Evolutionary conservation across 2,113 vertebrate genomes (phyloP).

Genomic region (Tautogolabrus adspersus): DNA sequence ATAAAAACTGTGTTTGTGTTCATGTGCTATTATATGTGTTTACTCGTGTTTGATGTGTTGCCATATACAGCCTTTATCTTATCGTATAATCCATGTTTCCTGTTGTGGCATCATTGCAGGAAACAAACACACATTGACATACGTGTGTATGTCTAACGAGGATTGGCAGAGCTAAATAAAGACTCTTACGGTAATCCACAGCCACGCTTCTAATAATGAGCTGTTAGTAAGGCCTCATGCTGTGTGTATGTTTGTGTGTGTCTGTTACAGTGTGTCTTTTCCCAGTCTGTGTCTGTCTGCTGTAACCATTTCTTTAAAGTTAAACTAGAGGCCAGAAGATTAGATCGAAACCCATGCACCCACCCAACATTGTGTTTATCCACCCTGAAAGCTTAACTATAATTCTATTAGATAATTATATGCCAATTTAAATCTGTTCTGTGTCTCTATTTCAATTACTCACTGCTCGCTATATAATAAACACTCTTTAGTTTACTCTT

Average conservation of each 20-base stretch:
- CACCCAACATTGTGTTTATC: not conserved
- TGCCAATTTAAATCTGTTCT: conserved; percentile 1
- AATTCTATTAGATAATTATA: not conserved
- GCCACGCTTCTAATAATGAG: conserved; percentile 68
- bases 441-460: not conserved
- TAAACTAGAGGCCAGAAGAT: conserved; percentile 11
- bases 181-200: conserved; percentile 79
- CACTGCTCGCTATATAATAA: not conserved
- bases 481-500: not conserved
- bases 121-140: conserved; percentile 43
- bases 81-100: conserved; percentile 31
- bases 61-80: conserved; percentile 14
- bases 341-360: not conserved
- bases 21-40: not conserved
- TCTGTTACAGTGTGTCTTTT: conserved; percentile 23
- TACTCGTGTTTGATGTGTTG: conserved; percentile 17
- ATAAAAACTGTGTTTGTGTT: not conserved
- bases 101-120: conserved; percentile 36
- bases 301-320: not conserved
- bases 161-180: conserved; percentile 80
- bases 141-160: conserved; percentile 64
- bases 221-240: conserved; percentile 40
- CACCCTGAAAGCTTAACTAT: not conserved
- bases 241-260: not conserved
- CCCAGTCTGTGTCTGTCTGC: not conserved